These are phyloP conservation scores for Wasmannia auropunctata DNA, from an alignment of 1,140 invertebrate species.

Conservation along the genomic window DNA sequence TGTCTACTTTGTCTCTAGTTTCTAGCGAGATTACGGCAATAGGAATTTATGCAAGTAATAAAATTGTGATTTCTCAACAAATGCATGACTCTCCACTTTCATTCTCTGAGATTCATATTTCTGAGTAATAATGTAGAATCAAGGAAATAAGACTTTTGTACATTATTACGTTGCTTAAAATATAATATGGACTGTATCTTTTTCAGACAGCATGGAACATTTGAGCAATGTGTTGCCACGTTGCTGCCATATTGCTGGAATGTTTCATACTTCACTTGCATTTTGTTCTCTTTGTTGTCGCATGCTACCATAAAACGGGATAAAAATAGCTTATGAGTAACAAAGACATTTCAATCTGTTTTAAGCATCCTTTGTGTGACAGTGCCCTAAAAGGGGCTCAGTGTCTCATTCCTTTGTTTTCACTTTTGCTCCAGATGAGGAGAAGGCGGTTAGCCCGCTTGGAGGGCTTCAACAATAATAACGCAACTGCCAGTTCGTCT, in stretches of 20 bases:
- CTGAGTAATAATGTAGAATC: neutral
- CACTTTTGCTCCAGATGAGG: constrained; percentile 87
- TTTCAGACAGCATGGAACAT: too few relatives aligned
- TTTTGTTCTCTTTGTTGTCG: neutral
- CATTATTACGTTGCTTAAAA: neutral
- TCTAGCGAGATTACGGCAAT: neutral
- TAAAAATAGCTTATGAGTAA: constrained; percentile 43
- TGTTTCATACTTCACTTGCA: too few relatives aligned
- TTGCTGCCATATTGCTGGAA: too few relatives aligned
- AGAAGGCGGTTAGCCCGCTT: constrained; percentile 89
- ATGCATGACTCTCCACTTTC: neutral
- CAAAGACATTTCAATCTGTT: constrained; percentile 11
- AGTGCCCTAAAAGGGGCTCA: neutral
- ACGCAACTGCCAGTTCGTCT: constrained; percentile 47
- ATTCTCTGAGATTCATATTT: neutral
- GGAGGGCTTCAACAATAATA: constrained; percentile 83
- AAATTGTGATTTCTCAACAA: neutral
- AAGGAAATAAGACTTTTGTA: neutral
- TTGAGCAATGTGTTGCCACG: too few relatives aligned
- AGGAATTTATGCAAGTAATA: neutral
- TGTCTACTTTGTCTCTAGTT: neutral
- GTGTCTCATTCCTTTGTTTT: constrained; percentile 4
- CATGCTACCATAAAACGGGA: neutral
- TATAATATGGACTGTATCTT: neutral
- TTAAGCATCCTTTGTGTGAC: neutral